Evolutionary conservation across 2,113 vertebrate genomes (phyloP), one percentile per base, ranked within the genome.

Genomic region (Boulengeromyrus knoepffleri): DNA sequence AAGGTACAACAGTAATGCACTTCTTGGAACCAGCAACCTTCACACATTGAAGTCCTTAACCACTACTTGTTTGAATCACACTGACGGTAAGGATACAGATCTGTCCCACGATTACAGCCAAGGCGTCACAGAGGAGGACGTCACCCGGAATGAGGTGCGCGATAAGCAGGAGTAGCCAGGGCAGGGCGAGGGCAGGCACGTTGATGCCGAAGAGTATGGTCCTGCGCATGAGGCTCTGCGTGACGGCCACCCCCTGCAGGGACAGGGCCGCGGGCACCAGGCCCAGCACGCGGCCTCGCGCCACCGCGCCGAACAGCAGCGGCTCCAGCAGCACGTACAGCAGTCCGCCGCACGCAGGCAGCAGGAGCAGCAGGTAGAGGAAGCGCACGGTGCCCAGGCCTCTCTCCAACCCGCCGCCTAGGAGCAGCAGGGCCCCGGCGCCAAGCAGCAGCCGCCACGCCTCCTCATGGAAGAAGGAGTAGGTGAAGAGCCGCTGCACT

Each of bases 401-500:
- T 92, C 89, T 96, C 94, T 97, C 97, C 77, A 97, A 96, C 66
- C 95, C 95, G 85, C 96, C 93, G 0, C 95, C 95, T 85, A 97
- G 96, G 66, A 94, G 94, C 95, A 95, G 95, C 92, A 96, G 93
- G 91, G 95, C 77, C 0, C 94, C 0, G 0, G 92, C 93, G 0
- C 96, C 94, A 0, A 96, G 96, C 31, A 94, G 45, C 91, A 97
- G 92, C 10, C 96, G 95, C 5, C 84, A 8, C 0, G 95, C 91
- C 66, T 96, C 95, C 52, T 96, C 94, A 0, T 97, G 96, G 93
- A 96, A 90, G 49, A 97, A 97, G 94, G 96, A 93, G 93, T 97
- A 96, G 88, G 95, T 97, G 88, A 97, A 17, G 74, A 97, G 91
- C 93, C 95, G 97, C 95, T 97, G 95, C 89, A 97, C 97, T 97